Percentiles rank a stretch among this genome's conserved stretches.
Evolutionary conservation across 1,140 invertebrate genomes (phyloP).

Genomic region (Nymphalis io): DNA sequence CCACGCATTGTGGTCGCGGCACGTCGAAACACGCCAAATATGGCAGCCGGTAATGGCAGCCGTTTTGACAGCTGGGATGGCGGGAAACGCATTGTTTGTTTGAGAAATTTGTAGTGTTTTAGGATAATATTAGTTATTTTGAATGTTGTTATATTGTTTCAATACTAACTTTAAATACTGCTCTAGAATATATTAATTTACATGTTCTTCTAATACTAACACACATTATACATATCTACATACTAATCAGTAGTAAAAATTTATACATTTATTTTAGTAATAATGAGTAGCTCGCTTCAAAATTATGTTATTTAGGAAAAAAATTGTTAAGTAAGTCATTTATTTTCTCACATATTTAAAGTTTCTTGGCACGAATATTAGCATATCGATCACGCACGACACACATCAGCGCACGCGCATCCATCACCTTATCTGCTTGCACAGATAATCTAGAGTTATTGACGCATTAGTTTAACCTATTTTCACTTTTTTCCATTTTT

Average conservation of each 20-base stretch:
- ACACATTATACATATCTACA: too few relatives aligned
- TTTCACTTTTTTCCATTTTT: conserved; percentile 17
- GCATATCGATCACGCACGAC: conserved; percentile 15
- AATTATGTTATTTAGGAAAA: too few relatives aligned
- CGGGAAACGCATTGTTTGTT: conserved; percentile 16
- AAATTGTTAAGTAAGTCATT: neutral
- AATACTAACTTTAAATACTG: too few relatives aligned
- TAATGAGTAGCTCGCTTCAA: too few relatives aligned
- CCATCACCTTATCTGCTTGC: conserved; percentile 22
- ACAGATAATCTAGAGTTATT: conserved; percentile 10
- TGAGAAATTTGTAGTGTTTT: conserved; percentile 9
- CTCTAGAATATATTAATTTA: too few relatives aligned
- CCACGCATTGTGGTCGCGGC: conserved; percentile 29
- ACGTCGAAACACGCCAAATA: conserved; percentile 19
- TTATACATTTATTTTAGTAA: too few relatives aligned
- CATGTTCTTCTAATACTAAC: too few relatives aligned
- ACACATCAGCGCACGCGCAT: conserved; percentile 17
- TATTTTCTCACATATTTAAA: neutral
- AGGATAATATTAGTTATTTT: neutral
- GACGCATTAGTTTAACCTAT: conserved; percentile 16
- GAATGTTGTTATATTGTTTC: neutral
- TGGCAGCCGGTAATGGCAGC: conserved; percentile 23
- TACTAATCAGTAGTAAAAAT: too few relatives aligned
- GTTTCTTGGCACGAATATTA: neutral
- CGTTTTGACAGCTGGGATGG: conserved; percentile 25